Evolutionary conservation across 2,113 vertebrate species (phyloP).

Genomic region (Paralichthys olivaceus): DNA sequence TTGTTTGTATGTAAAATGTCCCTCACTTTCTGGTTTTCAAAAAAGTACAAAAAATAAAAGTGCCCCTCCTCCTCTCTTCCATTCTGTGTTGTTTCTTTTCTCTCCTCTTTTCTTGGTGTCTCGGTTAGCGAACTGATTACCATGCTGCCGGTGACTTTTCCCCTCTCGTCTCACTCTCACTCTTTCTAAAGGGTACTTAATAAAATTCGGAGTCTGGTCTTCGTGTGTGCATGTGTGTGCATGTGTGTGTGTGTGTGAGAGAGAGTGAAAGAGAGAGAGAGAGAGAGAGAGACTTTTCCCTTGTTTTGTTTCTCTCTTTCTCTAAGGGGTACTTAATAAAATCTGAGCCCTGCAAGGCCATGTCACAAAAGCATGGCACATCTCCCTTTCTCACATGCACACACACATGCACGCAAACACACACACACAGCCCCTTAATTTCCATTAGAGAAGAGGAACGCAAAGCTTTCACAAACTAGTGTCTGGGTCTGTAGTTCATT

Average conservation of each 20-base stretch:
- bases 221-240: slow-evolving; percentile 36
- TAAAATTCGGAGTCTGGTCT: slow-evolving; percentile 75
- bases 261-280: slow-evolving; percentile 24
- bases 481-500: slow-evolving; percentile 76
- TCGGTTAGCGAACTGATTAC: slow-evolving; percentile 81
- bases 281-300: slow-evolving; percentile 73
- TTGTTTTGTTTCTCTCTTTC: slow-evolving; percentile 79
- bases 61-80: not conserved
- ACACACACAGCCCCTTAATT: slow-evolving; percentile 52
- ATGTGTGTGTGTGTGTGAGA: slow-evolving; percentile 22
- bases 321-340: slow-evolving; percentile 86
- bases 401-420: slow-evolving; percentile 21
- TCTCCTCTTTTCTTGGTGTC: slow-evolving; percentile 59
- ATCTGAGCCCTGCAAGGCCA: slow-evolving; percentile 75
- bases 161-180: slow-evolving; percentile 74
- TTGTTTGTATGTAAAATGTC: slow-evolving; percentile 67
- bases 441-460: slow-evolving; percentile 74
- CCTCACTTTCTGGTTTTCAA: slow-evolving; percentile 25
- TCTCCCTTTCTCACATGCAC: slow-evolving; percentile 24
- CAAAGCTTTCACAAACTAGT: slow-evolving; percentile 73
- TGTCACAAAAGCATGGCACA: slow-evolving; percentile 76
- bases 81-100: slow-evolving; percentile 53
- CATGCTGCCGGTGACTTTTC: slow-evolving; percentile 81
- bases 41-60: slow-evolving; percentile 45
- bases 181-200: slow-evolving; percentile 77